Evolutionary conservation across 2,888 invertebrate species (phyloP).

Genomic region (Spodoptera exigua): DNA sequence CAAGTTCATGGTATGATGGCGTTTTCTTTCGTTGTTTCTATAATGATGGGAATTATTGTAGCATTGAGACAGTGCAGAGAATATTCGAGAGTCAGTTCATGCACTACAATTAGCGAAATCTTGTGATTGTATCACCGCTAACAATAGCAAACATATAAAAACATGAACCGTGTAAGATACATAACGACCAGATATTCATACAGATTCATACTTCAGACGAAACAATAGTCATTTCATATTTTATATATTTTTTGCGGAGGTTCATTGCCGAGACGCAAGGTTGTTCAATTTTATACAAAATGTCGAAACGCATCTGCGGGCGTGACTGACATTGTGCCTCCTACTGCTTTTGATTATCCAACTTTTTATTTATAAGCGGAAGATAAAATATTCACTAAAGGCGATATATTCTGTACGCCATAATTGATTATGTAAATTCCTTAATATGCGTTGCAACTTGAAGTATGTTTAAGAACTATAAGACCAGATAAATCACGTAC

Average conservation of each 20-base stretch:
- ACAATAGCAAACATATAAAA: conserved; percentile 67
- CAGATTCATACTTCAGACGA: conserved; percentile 51
- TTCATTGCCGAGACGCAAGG: conserved; percentile 73
- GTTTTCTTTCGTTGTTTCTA: conserved; percentile 58
- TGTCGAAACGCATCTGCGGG: conserved; percentile 61
- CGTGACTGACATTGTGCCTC: conserved; percentile 61
- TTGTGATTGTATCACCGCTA: conserved; percentile 67
- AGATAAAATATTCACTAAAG: conserved; percentile 23
- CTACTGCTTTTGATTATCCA: conserved; percentile 44
- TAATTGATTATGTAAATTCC: conserved; percentile 43
- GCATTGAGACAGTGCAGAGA: conserved; percentile 66
- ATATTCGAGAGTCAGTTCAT: conserved; percentile 62
- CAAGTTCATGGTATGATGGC: conserved; percentile 45
- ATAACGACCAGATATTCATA: conserved; percentile 52
- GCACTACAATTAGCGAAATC: conserved; percentile 74
- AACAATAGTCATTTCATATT: conserved; percentile 64
- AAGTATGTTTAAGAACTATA: conserved; percentile 30
- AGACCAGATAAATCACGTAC: conserved; percentile 48
- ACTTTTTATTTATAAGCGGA: conserved; percentile 36
- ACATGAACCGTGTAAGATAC: conserved; percentile 48
- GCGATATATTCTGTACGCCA: conserved; percentile 24
- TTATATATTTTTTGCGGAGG: conserved; percentile 61
- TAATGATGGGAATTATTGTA: conserved; percentile 73
- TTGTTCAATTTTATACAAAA: conserved; percentile 64
- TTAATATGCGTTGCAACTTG: conserved; percentile 39